These are phyloP conservation scores for Hemichromis elongatus DNA, from an alignment of 2,113 vertebrate species.

Conservation along the genomic window DNA sequence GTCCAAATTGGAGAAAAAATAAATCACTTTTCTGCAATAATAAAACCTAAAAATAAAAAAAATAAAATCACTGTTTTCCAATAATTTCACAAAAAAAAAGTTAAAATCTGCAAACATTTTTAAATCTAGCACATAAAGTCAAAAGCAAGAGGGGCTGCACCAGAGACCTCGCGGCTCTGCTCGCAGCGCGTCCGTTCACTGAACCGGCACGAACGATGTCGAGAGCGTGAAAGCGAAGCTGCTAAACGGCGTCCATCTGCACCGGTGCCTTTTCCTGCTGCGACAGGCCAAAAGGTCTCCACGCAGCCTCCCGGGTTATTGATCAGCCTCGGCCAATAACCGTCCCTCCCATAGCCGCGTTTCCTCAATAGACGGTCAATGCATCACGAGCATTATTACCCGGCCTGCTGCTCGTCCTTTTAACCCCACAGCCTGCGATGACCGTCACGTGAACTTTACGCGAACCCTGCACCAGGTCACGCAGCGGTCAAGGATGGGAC, in stretches of 20 bases:
- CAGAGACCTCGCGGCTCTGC: background rate
- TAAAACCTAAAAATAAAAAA: background rate
- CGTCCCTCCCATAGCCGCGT: background rate
- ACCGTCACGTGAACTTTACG: conserved; percentile 37
- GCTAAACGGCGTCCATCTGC: background rate
- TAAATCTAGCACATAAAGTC: accelerated
- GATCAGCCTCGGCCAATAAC: conserved; percentile 15
- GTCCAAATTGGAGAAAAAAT: background rate
- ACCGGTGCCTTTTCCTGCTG: background rate
- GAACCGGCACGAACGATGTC: background rate
- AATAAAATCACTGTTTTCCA: accelerated
- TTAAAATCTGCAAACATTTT: accelerated
- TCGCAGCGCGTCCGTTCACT: background rate
- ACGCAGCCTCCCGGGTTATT: conserved; percentile 17
- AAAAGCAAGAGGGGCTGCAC: accelerated
- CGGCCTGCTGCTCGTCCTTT: conserved; percentile 49
- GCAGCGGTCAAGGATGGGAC: conserved; percentile 28
- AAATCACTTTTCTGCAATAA: background rate
- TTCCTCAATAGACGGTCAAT: conserved; percentile 29
- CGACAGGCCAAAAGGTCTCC: background rate
- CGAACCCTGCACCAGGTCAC: conserved; percentile 50
- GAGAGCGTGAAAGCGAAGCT: background rate
- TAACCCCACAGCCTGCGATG: conserved; percentile 32
- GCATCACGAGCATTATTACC: background rate
- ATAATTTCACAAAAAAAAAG: background rate